Percentiles rank a stretch among this genome's conserved stretches.
These are phyloP conservation scores for Acrocera orbiculus DNA, from an alignment of 2,888 invertebrate species.

Conservation along the genomic window DNA sequence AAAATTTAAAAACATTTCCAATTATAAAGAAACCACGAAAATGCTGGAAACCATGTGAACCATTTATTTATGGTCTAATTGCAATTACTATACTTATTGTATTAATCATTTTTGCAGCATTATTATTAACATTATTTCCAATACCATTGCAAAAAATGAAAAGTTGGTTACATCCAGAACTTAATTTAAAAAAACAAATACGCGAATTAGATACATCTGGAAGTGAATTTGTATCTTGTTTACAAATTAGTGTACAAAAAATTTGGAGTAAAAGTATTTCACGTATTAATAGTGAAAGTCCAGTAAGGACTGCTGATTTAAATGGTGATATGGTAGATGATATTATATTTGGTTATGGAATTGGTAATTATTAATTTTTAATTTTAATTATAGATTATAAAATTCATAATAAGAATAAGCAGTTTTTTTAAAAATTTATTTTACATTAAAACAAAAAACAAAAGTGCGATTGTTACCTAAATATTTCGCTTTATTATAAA, in stretches of 20 bases:
- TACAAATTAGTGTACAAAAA: slow-evolving; percentile 27
- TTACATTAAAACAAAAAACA: too few species aligned
- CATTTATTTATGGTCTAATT: slow-evolving; percentile 45
- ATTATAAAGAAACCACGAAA: slow-evolving; percentile 34
- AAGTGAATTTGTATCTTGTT: slow-evolving; percentile 28
- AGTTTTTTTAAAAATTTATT: too few species aligned
- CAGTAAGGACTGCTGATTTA: slow-evolving; percentile 50
- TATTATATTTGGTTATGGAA: slow-evolving; percentile 58
- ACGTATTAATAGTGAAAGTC: slow-evolving; percentile 53
- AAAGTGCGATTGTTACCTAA: too few species aligned
- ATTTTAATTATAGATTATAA: too few species aligned
- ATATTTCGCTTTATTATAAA: too few species aligned
- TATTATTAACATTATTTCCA: slow-evolving; percentile 46
- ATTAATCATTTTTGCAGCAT: slow-evolving; percentile 42
- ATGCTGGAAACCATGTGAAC: slow-evolving; percentile 41
- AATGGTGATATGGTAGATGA: slow-evolving; percentile 54
- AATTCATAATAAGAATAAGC: too few species aligned
- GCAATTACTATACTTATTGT: slow-evolving; percentile 42
- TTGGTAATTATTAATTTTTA: slow-evolving; percentile 45
- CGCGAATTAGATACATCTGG: slow-evolving; percentile 15
- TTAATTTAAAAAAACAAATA: too few species aligned
- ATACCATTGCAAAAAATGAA: slow-evolving; percentile 41
- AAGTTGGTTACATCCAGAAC: slow-evolving; percentile 35
- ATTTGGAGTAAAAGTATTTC: slow-evolving; percentile 53
- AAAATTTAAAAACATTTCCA: slow-evolving; percentile 17